phyloP scores from a whole-genome alignment of 2,797 vertebrate species.

The Phrynocephalus forsythii region DNA sequence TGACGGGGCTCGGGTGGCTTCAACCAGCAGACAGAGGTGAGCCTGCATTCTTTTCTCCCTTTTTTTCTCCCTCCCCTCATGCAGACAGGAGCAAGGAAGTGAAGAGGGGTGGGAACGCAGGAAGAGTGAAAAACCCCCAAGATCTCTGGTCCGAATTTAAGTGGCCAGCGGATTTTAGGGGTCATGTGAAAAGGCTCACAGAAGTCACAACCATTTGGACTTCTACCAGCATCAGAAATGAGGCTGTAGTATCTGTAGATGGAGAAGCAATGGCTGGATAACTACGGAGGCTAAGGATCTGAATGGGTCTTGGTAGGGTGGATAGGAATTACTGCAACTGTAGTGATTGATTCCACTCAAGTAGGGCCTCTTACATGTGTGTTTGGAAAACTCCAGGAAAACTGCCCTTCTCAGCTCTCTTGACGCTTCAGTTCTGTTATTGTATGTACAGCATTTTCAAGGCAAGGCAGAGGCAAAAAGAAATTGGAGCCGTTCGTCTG shows the following conservation, averaged over 20 bases:
- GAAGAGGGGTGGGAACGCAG: too few species aligned
- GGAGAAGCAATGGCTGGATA: constrained; percentile 8
- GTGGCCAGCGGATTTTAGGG: too few species aligned
- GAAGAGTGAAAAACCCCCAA: too few species aligned
- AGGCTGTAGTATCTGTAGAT: not conserved
- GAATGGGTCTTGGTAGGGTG: not conserved
- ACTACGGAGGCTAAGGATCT: not conserved
- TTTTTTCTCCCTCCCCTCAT: too few species aligned
- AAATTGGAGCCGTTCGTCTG: constrained; percentile 6
- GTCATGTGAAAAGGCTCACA: too few species aligned
- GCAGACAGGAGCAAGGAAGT: too few species aligned
- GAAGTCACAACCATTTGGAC: not conserved
- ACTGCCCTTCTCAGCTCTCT: not conserved
- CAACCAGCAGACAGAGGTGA: too few species aligned
- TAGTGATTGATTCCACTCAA: not conserved
- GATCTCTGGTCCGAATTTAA: too few species aligned
- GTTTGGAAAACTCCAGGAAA: not conserved
- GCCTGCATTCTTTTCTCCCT: too few species aligned
- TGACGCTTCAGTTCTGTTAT: not conserved
- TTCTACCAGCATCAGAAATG: not conserved
- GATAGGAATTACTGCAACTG: not conserved
- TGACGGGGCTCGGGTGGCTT: too few species aligned
- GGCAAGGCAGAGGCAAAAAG: constrained; percentile 10
- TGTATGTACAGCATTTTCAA: constrained; percentile 15
- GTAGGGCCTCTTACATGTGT: not conserved